Evolutionary conservation across 2,113 vertebrate species (phyloP).

Genomic region (rabbit (Oryctolagus cuniculus)): mOryCun1.1 NC_091432.1:118606501-118607000

Average conservation of each 20-base stretch:
- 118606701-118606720: not conserved
- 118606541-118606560: not conserved
- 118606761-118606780: not conserved
- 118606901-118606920: no score
- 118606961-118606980: not conserved
- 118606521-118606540: not conserved
- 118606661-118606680: not conserved
- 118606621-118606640: not conserved
- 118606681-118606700: not conserved
- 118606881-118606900: not conserved
- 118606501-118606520: not conserved
- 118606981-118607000: not conserved
- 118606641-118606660: not conserved
- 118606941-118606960: not conserved
- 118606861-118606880: not conserved
- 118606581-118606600: not conserved
- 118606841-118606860: not conserved
- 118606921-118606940: not conserved
- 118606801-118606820: not conserved
- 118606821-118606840: not conserved
- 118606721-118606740: not conserved
- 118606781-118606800: not conserved
- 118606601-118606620: not conserved
- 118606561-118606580: not conserved
- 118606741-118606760: fast-evolving